phyloP scores from a whole-genome alignment of 1,140 invertebrate species.

The Dreissena polymorpha region DNA sequence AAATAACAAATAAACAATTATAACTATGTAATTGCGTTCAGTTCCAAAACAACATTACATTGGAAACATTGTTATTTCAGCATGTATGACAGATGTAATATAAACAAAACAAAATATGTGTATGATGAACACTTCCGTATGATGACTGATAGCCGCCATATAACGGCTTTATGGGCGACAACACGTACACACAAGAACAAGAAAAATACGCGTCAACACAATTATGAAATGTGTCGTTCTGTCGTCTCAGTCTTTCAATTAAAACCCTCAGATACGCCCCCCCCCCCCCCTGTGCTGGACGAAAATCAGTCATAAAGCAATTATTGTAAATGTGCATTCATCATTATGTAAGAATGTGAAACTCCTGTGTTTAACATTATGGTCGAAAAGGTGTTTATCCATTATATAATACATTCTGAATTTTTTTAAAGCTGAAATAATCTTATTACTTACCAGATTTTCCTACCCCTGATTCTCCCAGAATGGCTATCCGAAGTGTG shows the following conservation, averaged over 20 bases:
- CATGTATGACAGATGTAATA: background rate
- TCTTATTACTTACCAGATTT: slow-evolving; percentile 35
- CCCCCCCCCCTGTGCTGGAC: too few relatives aligned
- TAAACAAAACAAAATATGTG: background rate
- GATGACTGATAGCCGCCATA: slow-evolving; percentile 4
- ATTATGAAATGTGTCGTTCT: background rate
- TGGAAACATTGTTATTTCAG: background rate
- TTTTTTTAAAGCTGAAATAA: background rate
- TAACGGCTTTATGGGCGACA: too few relatives aligned
- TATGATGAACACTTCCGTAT: background rate
- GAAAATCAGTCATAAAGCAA: background rate
- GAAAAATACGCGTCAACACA: too few relatives aligned
- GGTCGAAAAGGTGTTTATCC: background rate
- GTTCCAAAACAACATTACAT: too few relatives aligned
- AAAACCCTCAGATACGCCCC: too few relatives aligned
- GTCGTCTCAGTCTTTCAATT: background rate
- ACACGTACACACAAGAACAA: too few relatives aligned
- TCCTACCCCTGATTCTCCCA: slow-evolving; percentile 34
- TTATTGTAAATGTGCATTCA: background rate
- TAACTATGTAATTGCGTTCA: background rate
- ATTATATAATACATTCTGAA: background rate
- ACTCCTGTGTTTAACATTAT: background rate
- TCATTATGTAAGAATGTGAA: background rate
- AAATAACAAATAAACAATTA: background rate
- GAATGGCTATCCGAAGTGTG: slow-evolving; percentile 25